Conservation (phyloP, 2,888 invertebrate species). For the Polylopha cassiicola region DNA sequence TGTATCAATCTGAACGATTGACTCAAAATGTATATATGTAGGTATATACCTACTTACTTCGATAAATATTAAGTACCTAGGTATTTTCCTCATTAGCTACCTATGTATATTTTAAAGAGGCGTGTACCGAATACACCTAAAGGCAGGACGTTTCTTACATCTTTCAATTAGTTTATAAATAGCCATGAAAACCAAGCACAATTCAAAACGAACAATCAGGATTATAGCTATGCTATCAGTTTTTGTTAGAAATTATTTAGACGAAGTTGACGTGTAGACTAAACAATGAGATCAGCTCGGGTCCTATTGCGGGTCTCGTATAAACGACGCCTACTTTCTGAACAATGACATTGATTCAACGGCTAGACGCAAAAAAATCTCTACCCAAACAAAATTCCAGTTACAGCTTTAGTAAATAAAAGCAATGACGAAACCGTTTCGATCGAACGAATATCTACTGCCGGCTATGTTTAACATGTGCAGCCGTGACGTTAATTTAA, state of each 20-base stretch:
- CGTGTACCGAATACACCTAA: no score
- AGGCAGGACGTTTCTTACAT: no score
- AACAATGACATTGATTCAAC: conserved; percentile 53
- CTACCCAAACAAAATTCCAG: conserved; percentile 1
- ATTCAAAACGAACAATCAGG: conserved; percentile 37
- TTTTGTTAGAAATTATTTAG: conserved; percentile 54
- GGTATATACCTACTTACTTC: no score
- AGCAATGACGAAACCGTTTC: conserved; percentile 6
- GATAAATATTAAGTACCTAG: no score
- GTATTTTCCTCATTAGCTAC: no score
- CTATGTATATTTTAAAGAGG: no score
- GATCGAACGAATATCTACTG: no score
- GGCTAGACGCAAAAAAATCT: conserved; percentile 27
- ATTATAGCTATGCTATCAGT: conserved; percentile 29
- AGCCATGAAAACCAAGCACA: conserved; percentile 27
- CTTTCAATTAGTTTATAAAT: no score
- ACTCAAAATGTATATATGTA: no score
- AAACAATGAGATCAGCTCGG: conserved; percentile 71
- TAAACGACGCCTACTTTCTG: conserved; percentile 36
- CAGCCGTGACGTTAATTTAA: no score
- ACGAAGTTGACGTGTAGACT: conserved; percentile 57
- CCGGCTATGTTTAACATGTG: no score
- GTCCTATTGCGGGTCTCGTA: conserved; percentile 38
- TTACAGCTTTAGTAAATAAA: conserved; percentile 1
- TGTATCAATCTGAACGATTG: no score